Percentiles rank a stretch among this genome's conserved stretches.
Evolutionary conservation across 2,797 vertebrate species (phyloP).

Genomic region (Diglossa cyanea): DNA sequence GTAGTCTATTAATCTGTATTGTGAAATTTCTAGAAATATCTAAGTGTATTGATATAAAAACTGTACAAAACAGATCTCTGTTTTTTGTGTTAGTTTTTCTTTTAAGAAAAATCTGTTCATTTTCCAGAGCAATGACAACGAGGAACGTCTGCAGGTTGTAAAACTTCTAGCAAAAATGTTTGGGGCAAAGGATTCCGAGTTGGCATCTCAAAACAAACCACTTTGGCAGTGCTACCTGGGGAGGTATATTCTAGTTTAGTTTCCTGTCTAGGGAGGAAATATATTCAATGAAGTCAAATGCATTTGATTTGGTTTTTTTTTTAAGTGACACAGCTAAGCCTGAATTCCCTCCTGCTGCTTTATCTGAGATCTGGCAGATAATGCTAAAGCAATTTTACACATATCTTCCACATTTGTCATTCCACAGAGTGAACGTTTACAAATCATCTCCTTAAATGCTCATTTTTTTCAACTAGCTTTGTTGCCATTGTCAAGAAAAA

Average conservation of each 20-base stretch:
- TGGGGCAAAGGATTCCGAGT: slow-evolving; percentile 95
- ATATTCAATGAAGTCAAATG: not conserved
- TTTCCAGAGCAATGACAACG: slow-evolving; percentile 95
- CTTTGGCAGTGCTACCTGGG: slow-evolving; percentile 99
- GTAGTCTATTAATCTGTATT: not conserved
- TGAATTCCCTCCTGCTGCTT: not conserved
- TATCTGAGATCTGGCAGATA: not conserved
- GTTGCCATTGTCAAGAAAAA: not conserved
- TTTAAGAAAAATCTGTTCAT: not conserved
- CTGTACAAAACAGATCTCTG: not conserved
- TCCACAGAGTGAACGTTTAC: not conserved
- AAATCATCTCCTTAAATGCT: not conserved
- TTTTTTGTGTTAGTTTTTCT: not conserved
- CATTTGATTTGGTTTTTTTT: not conserved
- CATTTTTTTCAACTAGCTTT: not conserved
- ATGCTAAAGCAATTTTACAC: not conserved
- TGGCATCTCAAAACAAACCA: slow-evolving; percentile 96
- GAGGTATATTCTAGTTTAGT: slow-evolving; percentile 76
- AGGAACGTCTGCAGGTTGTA: slow-evolving; percentile 97
- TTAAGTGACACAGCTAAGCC: not conserved
- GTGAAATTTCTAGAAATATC: not conserved
- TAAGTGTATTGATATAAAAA: not conserved
- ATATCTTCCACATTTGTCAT: not conserved
- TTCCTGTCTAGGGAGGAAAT: not conserved
- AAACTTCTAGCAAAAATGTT: slow-evolving; percentile 99